A percentile compares a stretch with the other conserved stretches of the same genome.
Evolutionary conservation across 2,797 vertebrate genomes (phyloP).

Genomic region (Mycteria americana): DNA sequence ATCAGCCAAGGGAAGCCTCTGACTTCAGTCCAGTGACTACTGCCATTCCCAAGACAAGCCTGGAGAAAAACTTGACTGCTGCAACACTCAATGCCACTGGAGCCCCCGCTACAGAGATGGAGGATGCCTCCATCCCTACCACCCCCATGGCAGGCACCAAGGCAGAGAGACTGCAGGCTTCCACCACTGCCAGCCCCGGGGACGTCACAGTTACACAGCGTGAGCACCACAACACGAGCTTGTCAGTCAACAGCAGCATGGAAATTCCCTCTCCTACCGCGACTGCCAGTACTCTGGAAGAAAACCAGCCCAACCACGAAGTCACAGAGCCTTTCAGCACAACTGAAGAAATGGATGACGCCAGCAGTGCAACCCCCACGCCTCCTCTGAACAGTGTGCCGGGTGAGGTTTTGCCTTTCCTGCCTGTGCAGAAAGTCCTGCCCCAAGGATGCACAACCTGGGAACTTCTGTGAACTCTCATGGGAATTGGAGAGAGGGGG

Average conservation of each 20-base stretch:
- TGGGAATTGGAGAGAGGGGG: neutral
- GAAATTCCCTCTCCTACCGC: neutral
- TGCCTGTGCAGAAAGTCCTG: neutral
- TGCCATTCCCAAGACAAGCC: neutral
- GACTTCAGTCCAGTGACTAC: neutral
- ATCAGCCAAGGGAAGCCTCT: neutral
- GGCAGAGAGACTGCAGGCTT: neutral
- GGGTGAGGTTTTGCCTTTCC: constrained; percentile 33
- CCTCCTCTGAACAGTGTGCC: neutral
- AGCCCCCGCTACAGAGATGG: neutral
- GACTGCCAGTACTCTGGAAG: neutral
- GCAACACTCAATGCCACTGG: neutral
- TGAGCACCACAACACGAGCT: neutral
- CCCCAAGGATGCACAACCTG: neutral
- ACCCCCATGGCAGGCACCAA: neutral
- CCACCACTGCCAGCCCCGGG: neutral
- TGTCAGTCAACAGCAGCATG: constrained; percentile 4
- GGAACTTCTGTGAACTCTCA: neutral
- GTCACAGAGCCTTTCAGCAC: neutral
- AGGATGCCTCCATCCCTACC: neutral
- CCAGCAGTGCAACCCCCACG: neutral
- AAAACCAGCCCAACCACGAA: neutral
- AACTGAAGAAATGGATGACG: neutral
- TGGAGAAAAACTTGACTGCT: constrained; percentile 11
- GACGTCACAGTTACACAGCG: neutral